These are phyloP conservation scores for Paracanthobrama guichenoti DNA, from an alignment of 2,113 vertebrate genomes.

Conservation along the genomic window DNA sequence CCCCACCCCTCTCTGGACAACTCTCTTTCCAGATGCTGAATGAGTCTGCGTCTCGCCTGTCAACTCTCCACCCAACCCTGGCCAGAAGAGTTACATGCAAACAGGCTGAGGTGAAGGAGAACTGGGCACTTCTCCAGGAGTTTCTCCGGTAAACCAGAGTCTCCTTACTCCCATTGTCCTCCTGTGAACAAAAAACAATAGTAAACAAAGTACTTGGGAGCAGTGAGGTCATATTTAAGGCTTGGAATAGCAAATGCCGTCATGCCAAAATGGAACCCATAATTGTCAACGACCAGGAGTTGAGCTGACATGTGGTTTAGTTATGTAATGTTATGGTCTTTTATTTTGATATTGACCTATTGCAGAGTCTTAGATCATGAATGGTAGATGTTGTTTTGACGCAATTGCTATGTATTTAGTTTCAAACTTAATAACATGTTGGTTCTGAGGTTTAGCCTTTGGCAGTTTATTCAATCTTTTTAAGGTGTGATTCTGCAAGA, in stretches of 20 bases:
- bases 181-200: background rate
- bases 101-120: slow-evolving; percentile 72
- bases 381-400: background rate
- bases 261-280: background rate
- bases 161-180: slow-evolving; percentile 10
- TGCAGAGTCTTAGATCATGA: background rate
- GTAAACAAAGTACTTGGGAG: slow-evolving; percentile 5
- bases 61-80: slow-evolving; percentile 75
- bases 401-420: background rate
- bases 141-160: slow-evolving; percentile 63
- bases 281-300: slow-evolving; percentile 7
- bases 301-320: slow-evolving; percentile 20
- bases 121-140: slow-evolving; percentile 72
- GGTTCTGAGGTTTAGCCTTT: background rate
- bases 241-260: background rate
- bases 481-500: background rate
- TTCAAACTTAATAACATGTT: background rate
- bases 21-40: slow-evolving; percentile 72
- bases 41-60: slow-evolving; percentile 72
- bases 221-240: background rate
- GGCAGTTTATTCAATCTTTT: background rate
- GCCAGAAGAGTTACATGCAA: slow-evolving; percentile 66
- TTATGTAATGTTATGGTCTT: slow-evolving; percentile 32
- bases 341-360: background rate
- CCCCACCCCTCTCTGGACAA: slow-evolving; percentile 32